A percentile compares a stretch with the other conserved stretches of the same genome.
phyloP scores from a whole-genome alignment of 2,113 vertebrate species.

The rabbit (Oryctolagus cuniculus) region DNA sequence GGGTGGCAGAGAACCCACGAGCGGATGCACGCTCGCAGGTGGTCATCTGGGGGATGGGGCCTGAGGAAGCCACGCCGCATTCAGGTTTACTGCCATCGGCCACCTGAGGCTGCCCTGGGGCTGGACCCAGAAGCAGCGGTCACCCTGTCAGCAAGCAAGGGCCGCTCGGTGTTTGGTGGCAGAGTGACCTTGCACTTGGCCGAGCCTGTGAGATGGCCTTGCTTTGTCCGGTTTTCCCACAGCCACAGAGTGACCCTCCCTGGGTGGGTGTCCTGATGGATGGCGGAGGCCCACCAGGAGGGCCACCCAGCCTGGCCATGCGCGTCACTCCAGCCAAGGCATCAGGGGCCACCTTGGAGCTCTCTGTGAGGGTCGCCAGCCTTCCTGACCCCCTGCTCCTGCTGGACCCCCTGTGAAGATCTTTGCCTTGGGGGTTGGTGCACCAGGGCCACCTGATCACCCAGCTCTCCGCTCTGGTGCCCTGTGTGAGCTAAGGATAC shows the following conservation, averaged over 20 bases:
- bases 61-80: neutral
- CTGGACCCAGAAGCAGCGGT: neutral
- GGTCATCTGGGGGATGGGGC: neutral
- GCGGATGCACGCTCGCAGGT: rapidly evolving
- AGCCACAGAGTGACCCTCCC: neutral
- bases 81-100: neutral
- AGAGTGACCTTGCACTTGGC: neutral
- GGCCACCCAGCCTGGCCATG: too few relatives aligned
- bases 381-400: neutral
- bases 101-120: rapidly evolving
- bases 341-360: neutral
- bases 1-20: neutral
- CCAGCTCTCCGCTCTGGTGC: neutral
- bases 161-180: neutral
- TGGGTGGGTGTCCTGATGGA: neutral
- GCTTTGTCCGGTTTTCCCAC: too few relatives aligned
- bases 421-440: neutral
- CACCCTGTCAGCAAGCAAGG: neutral
- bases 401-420: neutral
- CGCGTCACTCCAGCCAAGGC: neutral
- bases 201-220: neutral
- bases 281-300: neutral
- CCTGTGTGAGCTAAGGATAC: neutral
- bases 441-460: neutral
- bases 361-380: neutral